A percentile compares a stretch with the other conserved stretches of the same genome.
Conservation (phyloP, 2,797 vertebrate species). For the Hapalemur alaotrensis region DNA sequence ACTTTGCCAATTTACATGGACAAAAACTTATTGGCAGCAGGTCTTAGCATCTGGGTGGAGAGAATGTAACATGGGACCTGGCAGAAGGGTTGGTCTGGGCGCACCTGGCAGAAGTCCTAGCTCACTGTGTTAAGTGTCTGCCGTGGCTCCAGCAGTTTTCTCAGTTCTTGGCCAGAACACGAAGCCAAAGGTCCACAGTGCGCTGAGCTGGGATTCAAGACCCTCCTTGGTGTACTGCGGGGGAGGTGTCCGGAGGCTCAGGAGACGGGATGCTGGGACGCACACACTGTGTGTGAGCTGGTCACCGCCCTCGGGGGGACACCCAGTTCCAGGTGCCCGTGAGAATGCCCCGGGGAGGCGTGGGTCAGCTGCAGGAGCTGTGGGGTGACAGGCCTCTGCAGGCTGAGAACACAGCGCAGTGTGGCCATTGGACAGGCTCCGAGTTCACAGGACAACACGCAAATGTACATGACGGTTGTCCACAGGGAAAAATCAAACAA, state of each 20-base stretch:
- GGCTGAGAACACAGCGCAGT: accelerated
- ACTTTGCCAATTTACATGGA: no score
- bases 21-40: neutral
- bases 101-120: neutral
- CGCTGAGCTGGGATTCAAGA: no score
- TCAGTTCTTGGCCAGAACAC: accelerated
- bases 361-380: no score
- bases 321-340: accelerated
- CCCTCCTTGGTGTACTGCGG: accelerated
- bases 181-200: neutral
- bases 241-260: neutral
- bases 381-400: no score
- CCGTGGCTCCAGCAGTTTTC: accelerated
- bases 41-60: neutral
- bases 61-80: accelerated
- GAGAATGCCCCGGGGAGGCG: accelerated
- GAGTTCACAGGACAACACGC: neutral
- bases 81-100: accelerated
- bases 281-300: accelerated
- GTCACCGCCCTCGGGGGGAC: accelerated
- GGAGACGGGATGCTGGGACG: accelerated
- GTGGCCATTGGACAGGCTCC: neutral
- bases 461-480: neutral
- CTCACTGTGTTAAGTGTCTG: accelerated
- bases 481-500: neutral